A percentile compares a stretch with the other conserved stretches of the same genome.
Evolutionary conservation across 2,797 vertebrate genomes (phyloP).

Genomic region (Cirrhinus molitorella): DNA sequence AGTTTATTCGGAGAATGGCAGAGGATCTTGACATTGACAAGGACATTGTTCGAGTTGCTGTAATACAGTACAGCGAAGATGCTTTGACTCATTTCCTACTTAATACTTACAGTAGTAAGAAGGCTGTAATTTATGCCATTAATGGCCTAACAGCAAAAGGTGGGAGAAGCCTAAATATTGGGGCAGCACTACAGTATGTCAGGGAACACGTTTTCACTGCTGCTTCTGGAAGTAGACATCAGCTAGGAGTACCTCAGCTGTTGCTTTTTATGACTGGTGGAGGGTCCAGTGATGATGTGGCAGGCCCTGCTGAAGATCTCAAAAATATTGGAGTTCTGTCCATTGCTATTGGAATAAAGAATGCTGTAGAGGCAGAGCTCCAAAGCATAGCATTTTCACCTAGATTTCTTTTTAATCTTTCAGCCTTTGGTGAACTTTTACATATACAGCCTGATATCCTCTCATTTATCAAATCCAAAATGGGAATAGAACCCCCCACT

Average conservation of each 20-base stretch:
- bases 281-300: conserved; percentile 55
- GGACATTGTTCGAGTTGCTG: conserved; percentile 73
- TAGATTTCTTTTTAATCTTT: conserved; percentile 74
- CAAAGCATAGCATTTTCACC: conserved; percentile 72
- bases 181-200: conserved; percentile 76
- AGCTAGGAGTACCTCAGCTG: conserved; percentile 57
- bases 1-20: conserved; percentile 79
- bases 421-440: conserved; percentile 78
- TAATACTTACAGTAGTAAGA: conserved; percentile 74
- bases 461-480: conserved; percentile 73
- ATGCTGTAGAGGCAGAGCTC: conserved; percentile 69
- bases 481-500: conserved; percentile 69
- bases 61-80: conserved; percentile 77
- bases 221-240: conserved; percentile 53
- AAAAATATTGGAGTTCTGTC: conserved; percentile 76
- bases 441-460: conserved; percentile 76
- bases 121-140: conserved; percentile 74
- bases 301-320: conserved; percentile 65
- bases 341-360: conserved; percentile 56
- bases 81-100: conserved; percentile 72
- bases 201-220: conserved; percentile 69
- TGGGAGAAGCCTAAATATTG: conserved; percentile 75
- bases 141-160: conserved; percentile 78
- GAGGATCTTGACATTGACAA: conserved; percentile 73
- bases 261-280: conserved; percentile 53